phyloP scores from a whole-genome alignment of 1,140 invertebrate species.

The Drosophila pseudoobscura region DNA sequence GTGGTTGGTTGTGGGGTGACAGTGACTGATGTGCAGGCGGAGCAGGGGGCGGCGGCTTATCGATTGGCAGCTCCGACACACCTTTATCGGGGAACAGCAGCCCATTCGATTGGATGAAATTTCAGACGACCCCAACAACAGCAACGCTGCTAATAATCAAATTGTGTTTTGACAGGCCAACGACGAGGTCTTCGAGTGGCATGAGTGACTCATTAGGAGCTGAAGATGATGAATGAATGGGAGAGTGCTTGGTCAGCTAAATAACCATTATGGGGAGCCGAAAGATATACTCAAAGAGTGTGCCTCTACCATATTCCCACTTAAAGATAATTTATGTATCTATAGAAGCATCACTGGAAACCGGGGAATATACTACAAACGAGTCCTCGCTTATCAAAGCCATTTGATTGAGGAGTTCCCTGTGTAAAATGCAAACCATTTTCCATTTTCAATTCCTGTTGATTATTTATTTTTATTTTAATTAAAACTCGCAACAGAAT shows the following conservation, averaged over 20 bases:
- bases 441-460: not conserved
- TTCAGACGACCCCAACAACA: slow-evolving; percentile 51
- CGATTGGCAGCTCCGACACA: slow-evolving; percentile 78
- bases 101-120: slow-evolving; percentile 75
- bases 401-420: too few relatives aligned
- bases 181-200: slow-evolving; percentile 14
- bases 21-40: slow-evolving; percentile 79
- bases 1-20: slow-evolving; percentile 71
- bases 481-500: slow-evolving; percentile 59
- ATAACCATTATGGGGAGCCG: slow-evolving; percentile 12
- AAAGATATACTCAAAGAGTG: not conserved
- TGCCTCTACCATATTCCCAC: not conserved
- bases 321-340: not conserved
- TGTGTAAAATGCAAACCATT: not conserved
- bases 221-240: slow-evolving; percentile 71
- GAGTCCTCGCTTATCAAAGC: too few relatives aligned
- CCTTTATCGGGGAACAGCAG: slow-evolving; percentile 68
- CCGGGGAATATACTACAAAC: too few relatives aligned
- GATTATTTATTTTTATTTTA: slow-evolving; percentile 57
- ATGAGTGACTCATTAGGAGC: slow-evolving; percentile 56
- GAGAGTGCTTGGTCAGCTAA: slow-evolving; percentile 50
- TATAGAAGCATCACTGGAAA: too few relatives aligned
- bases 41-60: slow-evolving; percentile 66
- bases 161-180: slow-evolving; percentile 75
- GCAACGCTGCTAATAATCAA: slow-evolving; percentile 69